Evolutionary conservation across 2,888 invertebrate species (phyloP).

Genomic region (Lamellibrachia satsuma): DNA sequence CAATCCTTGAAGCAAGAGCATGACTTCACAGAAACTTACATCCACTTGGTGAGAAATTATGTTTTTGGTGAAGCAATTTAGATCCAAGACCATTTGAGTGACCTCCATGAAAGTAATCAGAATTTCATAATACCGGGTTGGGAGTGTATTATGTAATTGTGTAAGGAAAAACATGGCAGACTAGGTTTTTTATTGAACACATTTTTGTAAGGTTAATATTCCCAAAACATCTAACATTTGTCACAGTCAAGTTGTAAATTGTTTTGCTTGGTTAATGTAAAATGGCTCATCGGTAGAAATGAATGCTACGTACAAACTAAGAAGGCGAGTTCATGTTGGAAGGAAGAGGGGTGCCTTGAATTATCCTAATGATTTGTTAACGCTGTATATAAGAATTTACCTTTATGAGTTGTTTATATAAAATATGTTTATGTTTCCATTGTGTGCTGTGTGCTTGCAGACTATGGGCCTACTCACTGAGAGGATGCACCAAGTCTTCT

Average conservation of each 20-base stretch:
- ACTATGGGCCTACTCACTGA: slow-evolving; percentile 49
- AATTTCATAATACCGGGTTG: neutral
- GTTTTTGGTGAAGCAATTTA: neutral
- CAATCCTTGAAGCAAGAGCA: slow-evolving; percentile 68
- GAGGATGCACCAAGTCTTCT: slow-evolving; percentile 48
- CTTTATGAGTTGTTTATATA: neutral
- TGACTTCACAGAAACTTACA: slow-evolving; percentile 73
- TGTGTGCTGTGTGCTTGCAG: slow-evolving; percentile 44
- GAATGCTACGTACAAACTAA: too few relatives aligned
- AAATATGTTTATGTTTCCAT: neutral
- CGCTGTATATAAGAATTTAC: too few relatives aligned
- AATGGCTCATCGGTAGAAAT: too few relatives aligned
- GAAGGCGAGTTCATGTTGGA: too few relatives aligned
- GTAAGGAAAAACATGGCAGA: too few relatives aligned
- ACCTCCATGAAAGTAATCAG: neutral
- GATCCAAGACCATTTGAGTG: neutral
- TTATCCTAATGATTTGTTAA: too few relatives aligned
- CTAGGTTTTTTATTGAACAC: too few relatives aligned
- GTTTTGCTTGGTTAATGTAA: too few relatives aligned
- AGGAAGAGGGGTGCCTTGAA: too few relatives aligned
- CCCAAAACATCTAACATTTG: too few relatives aligned
- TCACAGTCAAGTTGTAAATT: too few relatives aligned
- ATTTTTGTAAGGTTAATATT: too few relatives aligned
- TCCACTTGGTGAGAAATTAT: slow-evolving; percentile 72
- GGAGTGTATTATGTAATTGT: neutral